Evolutionary conservation across 2,113 vertebrate species (phyloP).

Genomic region (Mionectes macconnelli): DNA sequence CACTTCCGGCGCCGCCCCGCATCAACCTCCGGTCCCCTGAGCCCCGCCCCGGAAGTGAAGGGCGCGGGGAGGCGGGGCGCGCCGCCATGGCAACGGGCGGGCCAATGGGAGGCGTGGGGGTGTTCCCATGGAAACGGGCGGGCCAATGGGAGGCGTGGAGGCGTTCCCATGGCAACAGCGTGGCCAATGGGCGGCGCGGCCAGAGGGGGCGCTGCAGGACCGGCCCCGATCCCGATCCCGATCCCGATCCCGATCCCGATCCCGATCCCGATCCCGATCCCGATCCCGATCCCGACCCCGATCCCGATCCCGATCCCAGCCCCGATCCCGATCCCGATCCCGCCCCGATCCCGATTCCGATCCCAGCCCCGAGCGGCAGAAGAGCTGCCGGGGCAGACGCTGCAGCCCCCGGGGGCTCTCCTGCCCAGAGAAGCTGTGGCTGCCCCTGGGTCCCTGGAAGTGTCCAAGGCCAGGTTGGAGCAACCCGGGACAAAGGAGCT

Average conservation of each 20-base stretch:
- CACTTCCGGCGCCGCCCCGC: no score
- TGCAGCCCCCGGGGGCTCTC: no score
- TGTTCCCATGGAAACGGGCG: background rate
- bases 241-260: no score
- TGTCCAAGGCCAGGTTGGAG: rapidly evolving
- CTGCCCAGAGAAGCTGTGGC: background rate
- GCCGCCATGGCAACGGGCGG: background rate
- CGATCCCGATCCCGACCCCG: background rate
- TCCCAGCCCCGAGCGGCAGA: no score
- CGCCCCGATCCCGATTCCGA: no score
- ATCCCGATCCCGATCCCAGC: background rate
- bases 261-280: background rate
- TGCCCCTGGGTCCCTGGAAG: background rate
- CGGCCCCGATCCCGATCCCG: no score
- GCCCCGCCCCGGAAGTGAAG: no score
- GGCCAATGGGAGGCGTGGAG: rapidly evolving
- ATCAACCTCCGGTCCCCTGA: no score
- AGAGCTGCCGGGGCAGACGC: no score
- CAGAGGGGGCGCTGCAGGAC: background rate
- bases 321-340: no score
- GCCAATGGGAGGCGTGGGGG: rapidly evolving
- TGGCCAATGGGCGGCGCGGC: background rate
- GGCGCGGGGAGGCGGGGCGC: no score
- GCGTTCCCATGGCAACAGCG: background rate
- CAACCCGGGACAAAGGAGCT: background rate